Evolutionary conservation across 2,797 vertebrate species (phyloP).

Genomic region (Hypotaenidia philippensis): DNA sequence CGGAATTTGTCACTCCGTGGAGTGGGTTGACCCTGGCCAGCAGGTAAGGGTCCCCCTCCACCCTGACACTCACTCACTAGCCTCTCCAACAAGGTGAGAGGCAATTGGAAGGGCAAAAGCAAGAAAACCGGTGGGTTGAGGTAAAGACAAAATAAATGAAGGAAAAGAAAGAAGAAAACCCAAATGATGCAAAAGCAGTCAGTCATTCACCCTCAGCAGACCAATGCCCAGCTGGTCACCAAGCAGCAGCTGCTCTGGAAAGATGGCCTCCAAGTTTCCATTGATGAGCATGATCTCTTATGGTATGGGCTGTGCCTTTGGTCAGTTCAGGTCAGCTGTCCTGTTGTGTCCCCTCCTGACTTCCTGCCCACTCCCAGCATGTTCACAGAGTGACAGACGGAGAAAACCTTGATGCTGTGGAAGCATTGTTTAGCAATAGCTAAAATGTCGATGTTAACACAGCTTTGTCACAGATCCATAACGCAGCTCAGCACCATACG

Average conservation of each 20-base stretch:
- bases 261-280: background rate
- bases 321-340: background rate
- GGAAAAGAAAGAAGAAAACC: fast-evolving
- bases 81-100: background rate
- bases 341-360: background rate
- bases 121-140: background rate
- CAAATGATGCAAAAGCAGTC: background rate
- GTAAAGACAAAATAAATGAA: background rate
- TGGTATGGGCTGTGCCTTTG: background rate
- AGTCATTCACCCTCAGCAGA: background rate
- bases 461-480: background rate
- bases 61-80: fast-evolving
- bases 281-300: background rate
- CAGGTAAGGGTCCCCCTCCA: background rate
- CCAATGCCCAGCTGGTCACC: background rate
- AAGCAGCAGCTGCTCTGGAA: background rate
- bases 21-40: background rate
- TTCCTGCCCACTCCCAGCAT: background rate
- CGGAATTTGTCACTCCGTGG: background rate
- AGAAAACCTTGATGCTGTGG: background rate
- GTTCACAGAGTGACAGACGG: background rate
- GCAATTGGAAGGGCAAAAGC: background rate
- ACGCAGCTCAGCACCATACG: fast-evolving
- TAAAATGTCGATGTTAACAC: background rate
- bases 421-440: background rate